Percentiles rank a stretch among this genome's conserved stretches.
phyloP scores from a whole-genome alignment of 2,113 vertebrate genomes.

The Hassar affinis region DNA sequence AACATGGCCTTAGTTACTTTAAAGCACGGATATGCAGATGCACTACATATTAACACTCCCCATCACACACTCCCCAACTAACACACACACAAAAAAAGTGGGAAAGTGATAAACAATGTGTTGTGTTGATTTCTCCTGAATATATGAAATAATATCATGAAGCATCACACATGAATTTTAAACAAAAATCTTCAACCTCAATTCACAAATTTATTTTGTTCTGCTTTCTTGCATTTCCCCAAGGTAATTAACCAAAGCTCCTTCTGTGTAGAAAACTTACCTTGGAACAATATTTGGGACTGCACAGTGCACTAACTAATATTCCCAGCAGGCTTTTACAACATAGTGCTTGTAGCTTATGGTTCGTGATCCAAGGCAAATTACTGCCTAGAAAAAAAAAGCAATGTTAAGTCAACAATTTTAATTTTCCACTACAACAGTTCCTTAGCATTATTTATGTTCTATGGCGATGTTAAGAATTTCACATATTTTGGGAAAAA shows the following conservation, averaged over 20 bases:
- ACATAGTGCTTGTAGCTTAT: conserved; percentile 39
- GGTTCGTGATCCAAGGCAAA: conserved; percentile 51
- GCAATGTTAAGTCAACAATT: conserved; percentile 27
- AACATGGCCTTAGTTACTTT: not conserved
- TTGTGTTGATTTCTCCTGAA: not conserved
- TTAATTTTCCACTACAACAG: not conserved
- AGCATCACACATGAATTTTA: not conserved
- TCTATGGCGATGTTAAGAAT: not conserved
- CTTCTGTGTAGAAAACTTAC: conserved; percentile 10
- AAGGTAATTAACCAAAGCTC: not conserved
- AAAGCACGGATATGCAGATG: not conserved
- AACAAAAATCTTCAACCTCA: not conserved
- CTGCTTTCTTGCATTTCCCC: not conserved
- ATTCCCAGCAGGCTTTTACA: conserved; percentile 20
- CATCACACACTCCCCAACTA: no score
- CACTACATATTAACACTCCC: not conserved
- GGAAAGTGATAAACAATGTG: not conserved
- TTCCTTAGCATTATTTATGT: not conserved
- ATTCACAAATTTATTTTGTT: not conserved
- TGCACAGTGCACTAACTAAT: conserved; percentile 8
- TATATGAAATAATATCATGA: not conserved
- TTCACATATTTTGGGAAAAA: not conserved
- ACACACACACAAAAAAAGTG: not conserved
- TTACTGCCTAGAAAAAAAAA: conserved; percentile 49
- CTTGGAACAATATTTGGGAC: conserved; percentile 13